Percentiles rank a stretch among this genome's conserved stretches.
Evolutionary conservation across 2,113 vertebrate species (phyloP).

Genomic region (Bungarus multicinctus): DNA sequence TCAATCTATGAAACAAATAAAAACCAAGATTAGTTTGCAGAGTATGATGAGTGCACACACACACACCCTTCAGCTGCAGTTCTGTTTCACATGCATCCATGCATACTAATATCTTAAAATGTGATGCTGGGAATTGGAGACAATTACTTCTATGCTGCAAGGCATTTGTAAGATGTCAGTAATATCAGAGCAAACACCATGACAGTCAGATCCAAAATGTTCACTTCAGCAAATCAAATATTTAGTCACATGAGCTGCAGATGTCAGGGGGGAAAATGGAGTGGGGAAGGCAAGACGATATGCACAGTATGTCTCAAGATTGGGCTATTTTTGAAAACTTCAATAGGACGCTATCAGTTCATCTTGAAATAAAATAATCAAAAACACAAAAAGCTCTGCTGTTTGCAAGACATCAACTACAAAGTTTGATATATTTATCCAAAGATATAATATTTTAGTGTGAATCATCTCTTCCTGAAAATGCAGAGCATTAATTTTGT

Average conservation of each 20-base stretch:
- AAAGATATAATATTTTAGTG: background rate
- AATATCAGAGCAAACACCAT: conserved; percentile 55
- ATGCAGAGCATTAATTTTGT: background rate
- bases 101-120: conserved; percentile 63
- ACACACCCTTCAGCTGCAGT: conserved; percentile 63
- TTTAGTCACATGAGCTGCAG: conserved; percentile 38
- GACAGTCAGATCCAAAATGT: conserved; percentile 57
- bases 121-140: conserved; percentile 52
- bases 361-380: conserved; percentile 54
- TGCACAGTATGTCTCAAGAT: conserved; percentile 40
- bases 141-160: conserved; percentile 44
- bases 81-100: conserved; percentile 56
- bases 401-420: conserved; percentile 33
- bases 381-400: conserved; percentile 46
- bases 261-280: conserved; percentile 22
- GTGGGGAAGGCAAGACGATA: background rate
- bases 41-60: conserved; percentile 53
- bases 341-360: conserved; percentile 55
- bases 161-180: conserved; percentile 62
- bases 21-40: conserved; percentile 63
- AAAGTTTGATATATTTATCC: conserved; percentile 17
- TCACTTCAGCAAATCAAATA: conserved; percentile 50
- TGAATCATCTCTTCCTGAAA: background rate
- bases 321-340: conserved; percentile 57
- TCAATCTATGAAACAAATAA: conserved; percentile 62